Evolutionary conservation across 1,140 invertebrate genomes (phyloP), one percentile per base, ranked within the genome.

Genomic region (Homalodisca vitripennis): DNA sequence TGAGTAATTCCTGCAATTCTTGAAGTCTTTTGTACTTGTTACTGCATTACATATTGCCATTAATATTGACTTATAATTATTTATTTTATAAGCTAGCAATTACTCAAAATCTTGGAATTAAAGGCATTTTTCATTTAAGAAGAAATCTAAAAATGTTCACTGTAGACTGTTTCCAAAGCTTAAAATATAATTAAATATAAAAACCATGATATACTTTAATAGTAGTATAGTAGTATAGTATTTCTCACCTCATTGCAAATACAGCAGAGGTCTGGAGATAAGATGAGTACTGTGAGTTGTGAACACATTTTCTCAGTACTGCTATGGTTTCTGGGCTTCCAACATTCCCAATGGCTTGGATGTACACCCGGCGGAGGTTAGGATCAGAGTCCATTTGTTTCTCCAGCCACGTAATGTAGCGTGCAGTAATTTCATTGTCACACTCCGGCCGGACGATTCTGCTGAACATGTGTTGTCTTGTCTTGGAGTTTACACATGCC

Each of bases 221-320:
- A n/a, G n/a, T n/a, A n/a, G n/a, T n/a, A n/a, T n/a, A n/a, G n/a
- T n/a, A n/a, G n/a, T n/a, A n/a, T n/a, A n/a, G n/a, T n/a, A n/a
- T n/a, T 41, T 3, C 55, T 27, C 24, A 60, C 55, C 26, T 60
- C 55, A 60, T 60, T 14, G 55, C 55, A n/a, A 60, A 60, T 14
- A 60, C 24, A 27, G 55, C 55, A 27, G 55, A 60, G 10, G 55
- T 60, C 24, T 24, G 14, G 24, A 22, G 24, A n/a, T 60, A 60
- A 27, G 55, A 60, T 6, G 55, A 60, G 55, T 60, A 60, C 26
- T 60, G 26, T 3, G 27, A 24, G 26, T 30, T 60, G 55, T 27
- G 14, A 10, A 26, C 55, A 30, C 26, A 27, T 14, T 24, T 30
- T 60, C 24, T 26, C 55, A 60, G 27, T 10, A 30, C 24, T 29